These are phyloP conservation scores for Chelmon rostratus DNA, from an alignment of 2,797 vertebrate species.

Conservation along the genomic window DNA sequence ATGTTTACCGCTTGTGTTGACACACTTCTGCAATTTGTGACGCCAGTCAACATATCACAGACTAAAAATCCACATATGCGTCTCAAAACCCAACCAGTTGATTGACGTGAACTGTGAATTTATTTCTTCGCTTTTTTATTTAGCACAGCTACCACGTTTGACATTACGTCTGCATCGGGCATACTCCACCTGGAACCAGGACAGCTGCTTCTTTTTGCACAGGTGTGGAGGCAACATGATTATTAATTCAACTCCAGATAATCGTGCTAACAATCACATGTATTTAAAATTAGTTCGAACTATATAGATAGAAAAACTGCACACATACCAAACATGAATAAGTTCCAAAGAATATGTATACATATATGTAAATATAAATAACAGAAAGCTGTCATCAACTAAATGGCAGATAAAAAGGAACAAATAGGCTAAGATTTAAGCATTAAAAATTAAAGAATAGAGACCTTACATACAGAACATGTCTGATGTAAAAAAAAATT, in stretches of 20 bases:
- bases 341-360: too few relatives aligned
- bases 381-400: neutral
- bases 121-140: neutral
- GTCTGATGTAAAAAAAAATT: neutral
- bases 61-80: neutral
- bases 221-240: neutral
- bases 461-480: neutral
- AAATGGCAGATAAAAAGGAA: neutral
- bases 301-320: neutral
- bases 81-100: neutral
- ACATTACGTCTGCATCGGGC: neutral
- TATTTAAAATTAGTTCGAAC: neutral
- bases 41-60: neutral
- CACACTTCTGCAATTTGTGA: constrained; percentile 20
- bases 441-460: neutral
- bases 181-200: neutral
- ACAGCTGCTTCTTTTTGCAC: neutral
- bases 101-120: neutral
- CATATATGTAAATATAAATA: neutral
- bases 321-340: too few relatives aligned
- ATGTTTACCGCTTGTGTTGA: constrained; percentile 12
- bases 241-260: neutral
- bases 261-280: neutral
- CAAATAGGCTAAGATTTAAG: neutral
- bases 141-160: neutral